Percentiles rank a stretch among this genome's conserved stretches.
Evolutionary conservation across 1,140 invertebrate species (phyloP).

Genomic region (Brachionus plicatilis): DNA sequence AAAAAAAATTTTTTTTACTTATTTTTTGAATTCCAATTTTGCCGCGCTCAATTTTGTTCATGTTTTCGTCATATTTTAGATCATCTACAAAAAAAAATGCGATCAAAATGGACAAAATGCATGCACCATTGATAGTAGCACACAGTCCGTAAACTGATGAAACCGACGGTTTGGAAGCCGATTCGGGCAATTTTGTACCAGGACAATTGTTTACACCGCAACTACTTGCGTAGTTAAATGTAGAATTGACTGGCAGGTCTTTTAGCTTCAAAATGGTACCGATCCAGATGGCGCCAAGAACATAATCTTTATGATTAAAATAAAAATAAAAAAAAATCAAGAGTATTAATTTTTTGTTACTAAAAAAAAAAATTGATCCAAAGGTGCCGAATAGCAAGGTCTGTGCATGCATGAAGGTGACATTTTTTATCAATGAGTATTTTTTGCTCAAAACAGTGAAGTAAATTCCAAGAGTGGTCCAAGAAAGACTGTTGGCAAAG

Average conservation of each 20-base stretch:
- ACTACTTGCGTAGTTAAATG: not conserved
- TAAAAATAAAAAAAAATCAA: not conserved
- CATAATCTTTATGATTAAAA: not conserved
- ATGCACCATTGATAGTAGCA: not conserved
- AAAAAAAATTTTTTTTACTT: not conserved
- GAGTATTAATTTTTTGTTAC: not conserved
- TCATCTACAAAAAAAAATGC: slow-evolving; percentile 20
- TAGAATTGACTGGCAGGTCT: slow-evolving; percentile 12
- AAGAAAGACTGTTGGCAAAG: not conserved
- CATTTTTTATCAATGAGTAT: not conserved
- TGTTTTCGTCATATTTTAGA: not conserved
- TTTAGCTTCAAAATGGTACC: slow-evolving; percentile 4
- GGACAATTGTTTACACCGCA: slow-evolving; percentile 33
- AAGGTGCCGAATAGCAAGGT: not conserved
- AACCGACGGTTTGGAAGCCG: not conserved
- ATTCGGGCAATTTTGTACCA: not conserved
- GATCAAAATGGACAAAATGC: not conserved
- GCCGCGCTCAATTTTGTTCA: not conserved
- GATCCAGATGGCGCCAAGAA: not conserved
- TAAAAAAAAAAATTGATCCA: slow-evolving; percentile 4
- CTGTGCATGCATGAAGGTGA: not conserved
- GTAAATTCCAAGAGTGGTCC: slow-evolving; percentile 23
- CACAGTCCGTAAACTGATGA: not conserved
- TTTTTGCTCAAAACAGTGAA: slow-evolving; percentile 30
- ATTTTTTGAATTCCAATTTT: slow-evolving; percentile 17